These are phyloP conservation scores for Drosophila antonietae DNA, from an alignment of 2,888 invertebrate species.

Conservation along the genomic window DNA sequence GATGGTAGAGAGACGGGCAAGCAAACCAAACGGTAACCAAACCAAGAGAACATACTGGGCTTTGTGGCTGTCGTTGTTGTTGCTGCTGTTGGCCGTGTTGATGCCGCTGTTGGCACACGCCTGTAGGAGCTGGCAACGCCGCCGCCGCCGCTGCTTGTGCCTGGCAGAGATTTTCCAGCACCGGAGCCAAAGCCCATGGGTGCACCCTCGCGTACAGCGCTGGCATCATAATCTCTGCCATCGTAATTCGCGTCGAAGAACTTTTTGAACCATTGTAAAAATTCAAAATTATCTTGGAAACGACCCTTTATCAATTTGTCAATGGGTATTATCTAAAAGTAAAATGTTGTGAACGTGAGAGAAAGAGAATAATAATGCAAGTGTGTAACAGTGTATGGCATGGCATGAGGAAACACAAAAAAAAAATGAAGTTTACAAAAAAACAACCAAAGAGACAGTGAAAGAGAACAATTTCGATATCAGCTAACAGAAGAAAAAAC, in stretches of 20 bases:
- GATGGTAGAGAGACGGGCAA: not conserved
- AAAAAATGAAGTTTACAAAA: not conserved
- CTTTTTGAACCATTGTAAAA: constrained; percentile 99
- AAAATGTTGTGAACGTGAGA: constrained; percentile 63
- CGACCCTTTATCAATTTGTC: constrained; percentile 95
- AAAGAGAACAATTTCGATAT: constrained; percentile 10
- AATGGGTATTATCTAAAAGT: constrained; percentile 85
- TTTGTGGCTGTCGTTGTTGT: constrained; percentile 77
- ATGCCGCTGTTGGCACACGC: constrained; percentile 74
- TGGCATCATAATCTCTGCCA: constrained; percentile 96
- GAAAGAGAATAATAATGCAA: constrained; percentile 66
- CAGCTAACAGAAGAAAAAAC: not conserved
- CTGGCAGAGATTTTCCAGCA: constrained; percentile 82
- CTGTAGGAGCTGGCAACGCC: constrained; percentile 74
- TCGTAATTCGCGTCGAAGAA: constrained; percentile 99
- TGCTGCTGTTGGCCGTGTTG: constrained; percentile 60
- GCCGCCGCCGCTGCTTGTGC: constrained; percentile 74
- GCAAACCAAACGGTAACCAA: constrained; percentile 48
- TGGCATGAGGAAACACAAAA: constrained; percentile 23
- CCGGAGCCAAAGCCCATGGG: constrained; percentile 90
- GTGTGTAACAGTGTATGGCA: constrained; percentile 30
- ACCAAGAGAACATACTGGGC: constrained; percentile 83
- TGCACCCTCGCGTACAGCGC: constrained; percentile 93
- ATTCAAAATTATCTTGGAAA: constrained; percentile 99
- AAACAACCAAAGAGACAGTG: constrained; percentile 32